Conservation (phyloP, 2,888 invertebrate species). For the Catocala sponsa region DNA sequence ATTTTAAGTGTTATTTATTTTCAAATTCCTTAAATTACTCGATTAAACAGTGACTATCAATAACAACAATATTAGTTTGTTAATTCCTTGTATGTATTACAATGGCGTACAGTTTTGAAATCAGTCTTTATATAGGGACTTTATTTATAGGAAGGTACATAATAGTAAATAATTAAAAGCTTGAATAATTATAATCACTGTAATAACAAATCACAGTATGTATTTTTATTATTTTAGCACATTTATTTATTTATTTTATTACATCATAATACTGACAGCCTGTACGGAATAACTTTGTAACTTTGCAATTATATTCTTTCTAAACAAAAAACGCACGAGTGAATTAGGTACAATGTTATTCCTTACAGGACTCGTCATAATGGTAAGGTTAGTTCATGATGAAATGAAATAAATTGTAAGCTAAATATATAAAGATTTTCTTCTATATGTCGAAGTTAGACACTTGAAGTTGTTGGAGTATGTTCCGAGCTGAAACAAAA, state of each 20-base stretch:
- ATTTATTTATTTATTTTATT: too few relatives aligned
- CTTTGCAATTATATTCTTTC: too few relatives aligned
- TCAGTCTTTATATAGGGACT: conserved; percentile 51
- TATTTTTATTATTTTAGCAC: too few relatives aligned
- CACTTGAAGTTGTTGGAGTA: conserved; percentile 93
- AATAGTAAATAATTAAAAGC: conserved; percentile 32
- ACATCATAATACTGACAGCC: too few relatives aligned
- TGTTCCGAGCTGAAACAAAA: conserved; percentile 92
- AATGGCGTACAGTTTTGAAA: conserved; percentile 33
- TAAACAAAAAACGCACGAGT: too few relatives aligned
- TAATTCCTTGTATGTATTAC: conserved; percentile 1
- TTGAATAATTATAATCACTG: conserved; percentile 1
- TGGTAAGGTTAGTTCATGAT: neutral
- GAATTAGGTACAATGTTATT: too few relatives aligned
- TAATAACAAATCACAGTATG: too few relatives aligned
- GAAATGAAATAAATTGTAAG: neutral
- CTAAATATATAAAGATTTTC: neutral
- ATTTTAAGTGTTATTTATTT: conserved; percentile 35
- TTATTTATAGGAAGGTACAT: conserved; percentile 34
- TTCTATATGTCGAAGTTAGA: conserved; percentile 92
- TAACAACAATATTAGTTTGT: conserved; percentile 24
- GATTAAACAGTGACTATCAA: conserved; percentile 32
- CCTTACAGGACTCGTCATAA: too few relatives aligned
- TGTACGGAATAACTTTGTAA: too few relatives aligned
- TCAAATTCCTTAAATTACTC: conserved; percentile 15